Percentiles rank a stretch among this genome's conserved stretches.
phyloP scores from a whole-genome alignment of 1,140 invertebrate genomes.

The Drosophila equinoxialis region DNA sequence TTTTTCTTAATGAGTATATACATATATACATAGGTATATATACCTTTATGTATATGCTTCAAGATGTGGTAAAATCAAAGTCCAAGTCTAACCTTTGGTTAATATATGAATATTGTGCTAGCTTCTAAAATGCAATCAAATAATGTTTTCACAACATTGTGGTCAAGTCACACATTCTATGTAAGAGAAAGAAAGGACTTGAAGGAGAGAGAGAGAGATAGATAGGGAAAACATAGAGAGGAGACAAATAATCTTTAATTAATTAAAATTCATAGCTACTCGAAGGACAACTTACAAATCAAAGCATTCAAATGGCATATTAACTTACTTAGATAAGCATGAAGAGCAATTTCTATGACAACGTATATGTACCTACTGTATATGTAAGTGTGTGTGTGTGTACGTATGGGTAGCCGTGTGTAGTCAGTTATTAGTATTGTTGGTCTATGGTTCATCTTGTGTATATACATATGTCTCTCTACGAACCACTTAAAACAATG shows the following conservation, averaged over 20 bases:
- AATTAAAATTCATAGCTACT: conserved; percentile 72
- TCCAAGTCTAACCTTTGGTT: neutral
- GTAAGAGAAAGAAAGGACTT: neutral
- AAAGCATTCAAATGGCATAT: conserved; percentile 76
- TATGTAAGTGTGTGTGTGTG: conserved; percentile 1
- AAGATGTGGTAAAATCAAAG: neutral
- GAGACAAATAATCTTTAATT: conserved; percentile 68
- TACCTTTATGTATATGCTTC: neutral
- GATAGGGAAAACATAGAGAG: conserved; percentile 22
- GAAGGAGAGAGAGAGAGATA: neutral
- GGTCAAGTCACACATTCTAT: neutral
- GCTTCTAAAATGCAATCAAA: neutral
- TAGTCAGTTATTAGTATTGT: conserved; percentile 58
- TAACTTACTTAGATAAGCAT: conserved; percentile 75
- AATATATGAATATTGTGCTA: neutral
- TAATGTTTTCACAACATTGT: neutral
- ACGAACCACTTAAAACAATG: conserved; percentile 50
- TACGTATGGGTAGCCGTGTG: conserved; percentile 3
- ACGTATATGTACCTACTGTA: neutral
- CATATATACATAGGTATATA: too few species aligned
- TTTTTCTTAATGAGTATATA: too few species aligned
- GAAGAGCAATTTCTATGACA: conserved; percentile 18
- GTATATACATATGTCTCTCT: conserved; percentile 23
- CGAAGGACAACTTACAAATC: conserved; percentile 44
- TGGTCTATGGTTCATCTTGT: conserved; percentile 36